Evolutionary conservation across 2,888 invertebrate species (phyloP), one percentile per base, ranked within the genome.

Genomic region (Apotomis capreana): DNA sequence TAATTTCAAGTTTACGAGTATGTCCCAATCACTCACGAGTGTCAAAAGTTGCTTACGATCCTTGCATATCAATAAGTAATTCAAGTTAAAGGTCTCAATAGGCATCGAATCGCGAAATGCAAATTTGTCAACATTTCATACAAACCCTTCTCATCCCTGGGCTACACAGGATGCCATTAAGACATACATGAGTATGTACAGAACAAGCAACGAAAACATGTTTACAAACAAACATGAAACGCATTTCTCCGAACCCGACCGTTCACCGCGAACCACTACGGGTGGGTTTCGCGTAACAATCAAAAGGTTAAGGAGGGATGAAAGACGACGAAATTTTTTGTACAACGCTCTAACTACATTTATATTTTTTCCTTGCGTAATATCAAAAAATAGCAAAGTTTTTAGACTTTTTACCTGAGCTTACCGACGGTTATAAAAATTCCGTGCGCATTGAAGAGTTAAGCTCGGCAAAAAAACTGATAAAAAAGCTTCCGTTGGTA

Each of bases 401-500:
- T 76, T 77, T 77, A 59, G 57, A 73, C 68, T 75, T 74, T 76
- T 76, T 77, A 67, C 58, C 72, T 75, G 62, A 68, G 70, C 60
- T 71, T 74, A 72, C 76, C 70, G 76, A 76, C 75, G 75, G 77
- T 79, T 73, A 77, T 78, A 79, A 78, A 81, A 78, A 81, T 82
- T 81, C 81, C 78, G 81, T 84, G 84, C 74, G 80, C 83, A 83
- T 78, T 82, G 79, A 83, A 84, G 81, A 82, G 83, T 80, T 78
- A 79, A 81, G 75, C 74, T 74, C 70, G 68, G 75, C 69, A 79
- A 80, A 84, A 84, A 82, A 75, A 71, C 67, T 65, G 57, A 69
- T 79, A 83, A 85, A 85, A 86, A 85, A 79, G 80, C 79, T 82
- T 84, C 85, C 84, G 84, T 80, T 83, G 79, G 74, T 75, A 77